Percentiles rank a stretch among this genome's conserved stretches.
phyloP scores from a whole-genome alignment of 2,113 vertebrate species.

The Nanorana parkeri region DNA sequence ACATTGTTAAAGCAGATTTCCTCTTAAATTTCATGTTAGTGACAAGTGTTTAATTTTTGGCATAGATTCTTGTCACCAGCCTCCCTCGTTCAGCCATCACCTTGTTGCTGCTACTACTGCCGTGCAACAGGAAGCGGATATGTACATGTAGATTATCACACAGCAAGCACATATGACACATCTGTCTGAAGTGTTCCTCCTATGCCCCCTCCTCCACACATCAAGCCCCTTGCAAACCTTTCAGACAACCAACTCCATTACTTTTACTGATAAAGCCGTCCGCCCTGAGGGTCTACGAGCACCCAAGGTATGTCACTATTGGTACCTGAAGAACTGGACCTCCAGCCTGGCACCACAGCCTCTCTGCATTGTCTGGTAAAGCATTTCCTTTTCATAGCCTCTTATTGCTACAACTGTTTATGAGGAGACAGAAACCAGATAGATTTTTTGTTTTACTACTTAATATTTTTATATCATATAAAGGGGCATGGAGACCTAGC shows the following conservation, averaged over 20 bases:
- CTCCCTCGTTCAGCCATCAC: not conserved
- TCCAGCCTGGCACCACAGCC: not conserved
- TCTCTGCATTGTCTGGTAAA: not conserved
- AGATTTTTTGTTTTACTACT: too few species aligned
- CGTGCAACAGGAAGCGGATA: slow-evolving; percentile 53
- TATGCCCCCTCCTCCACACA: slow-evolving; percentile 31
- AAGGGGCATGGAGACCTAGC: too few species aligned
- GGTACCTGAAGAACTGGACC: not conserved
- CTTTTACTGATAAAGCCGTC: not conserved
- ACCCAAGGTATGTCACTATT: not conserved
- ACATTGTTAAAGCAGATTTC: too few species aligned
- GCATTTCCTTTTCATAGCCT: not conserved
- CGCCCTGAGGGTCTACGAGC: slow-evolving; percentile 11
- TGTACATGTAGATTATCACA: slow-evolving; percentile 31
- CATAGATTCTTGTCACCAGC: not conserved
- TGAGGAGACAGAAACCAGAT: too few species aligned
- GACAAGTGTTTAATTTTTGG: not conserved
- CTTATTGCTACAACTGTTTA: too few species aligned
- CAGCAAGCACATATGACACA: slow-evolving; percentile 50
- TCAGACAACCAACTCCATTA: not conserved
- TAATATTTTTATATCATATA: too few species aligned
- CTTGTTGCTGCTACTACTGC: slow-evolving; percentile 26
- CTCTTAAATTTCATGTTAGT: too few species aligned
- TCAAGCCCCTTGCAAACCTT: slow-evolving; percentile 41
- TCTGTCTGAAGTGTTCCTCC: slow-evolving; percentile 42